Base-by-base conservation (phyloP, 2,888 invertebrate genomes). In the Philhelius pedissequus region DNA sequence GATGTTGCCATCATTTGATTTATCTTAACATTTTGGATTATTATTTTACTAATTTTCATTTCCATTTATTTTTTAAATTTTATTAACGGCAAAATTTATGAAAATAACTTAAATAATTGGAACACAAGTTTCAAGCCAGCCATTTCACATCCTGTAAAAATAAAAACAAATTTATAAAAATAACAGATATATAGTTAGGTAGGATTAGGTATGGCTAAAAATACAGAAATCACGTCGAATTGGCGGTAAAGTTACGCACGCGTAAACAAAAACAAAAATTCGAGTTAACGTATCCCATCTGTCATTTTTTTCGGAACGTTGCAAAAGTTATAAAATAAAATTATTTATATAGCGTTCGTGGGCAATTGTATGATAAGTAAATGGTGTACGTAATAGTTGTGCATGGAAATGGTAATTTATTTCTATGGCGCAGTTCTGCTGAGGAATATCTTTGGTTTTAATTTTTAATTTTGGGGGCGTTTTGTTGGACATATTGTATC, bases 141-240 rank as follows among this genome's bases (percentile, higher is more conserved):
- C 71, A 87, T 75, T 87, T 87, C 87, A 88, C 87, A 87, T 88
- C 86, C 88, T 88, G 87, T 9, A 86, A 80, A 69, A 60, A 69
- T 74, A 71, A 56, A 48, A 48, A 48, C 20, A 25, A 71, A 73
- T 54, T 77, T n/a, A 20, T 13, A 81, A 35, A 80, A 43, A 43
- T 25, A 20, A 52, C 9, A 18, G 8, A 22, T 20, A 38, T 7
- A n/a, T n/a, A n/a, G n/a, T n/a, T n/a, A 30, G 6, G 2, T 5
- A 8, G 2, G 2, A 20, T 6, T 13, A 22, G 40, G 18, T 40
- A 15, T 27, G 25, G 0, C 30, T 18, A 40, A 50, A 58, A 48
- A 22, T 30, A 40, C n/a, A n/a, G n/a, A n/a, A 40, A 15, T 38
- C 68, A 60, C 75, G 48, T 30, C 30, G 22, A 8, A 7, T 20